phyloP scores from a whole-genome alignment of 2,888 invertebrate species.

The Poecilobothrus nobilitatus region DNA sequence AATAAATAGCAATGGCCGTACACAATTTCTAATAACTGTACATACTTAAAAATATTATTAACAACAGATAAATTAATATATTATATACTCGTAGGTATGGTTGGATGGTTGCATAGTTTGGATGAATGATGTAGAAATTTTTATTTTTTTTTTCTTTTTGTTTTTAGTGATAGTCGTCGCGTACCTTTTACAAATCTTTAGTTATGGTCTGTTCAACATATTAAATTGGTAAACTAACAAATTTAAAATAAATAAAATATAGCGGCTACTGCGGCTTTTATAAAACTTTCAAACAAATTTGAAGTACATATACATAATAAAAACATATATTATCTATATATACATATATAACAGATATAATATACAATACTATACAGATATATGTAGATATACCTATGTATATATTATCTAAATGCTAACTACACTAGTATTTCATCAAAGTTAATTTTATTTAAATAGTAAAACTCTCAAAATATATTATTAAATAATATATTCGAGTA shows the following conservation, averaged over 20 bases:
- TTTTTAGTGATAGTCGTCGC: neutral
- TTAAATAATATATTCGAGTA: too few relatives aligned
- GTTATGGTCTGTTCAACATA: slow-evolving; percentile 4
- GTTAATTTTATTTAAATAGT: neutral
- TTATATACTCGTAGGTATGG: too few relatives aligned
- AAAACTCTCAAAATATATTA: neutral
- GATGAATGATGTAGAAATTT: too few relatives aligned
- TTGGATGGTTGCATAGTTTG: too few relatives aligned
- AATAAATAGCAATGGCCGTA: too few relatives aligned
- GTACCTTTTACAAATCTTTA: slow-evolving; percentile 9
- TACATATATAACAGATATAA: too few relatives aligned
- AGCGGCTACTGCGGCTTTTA: slow-evolving; percentile 24
- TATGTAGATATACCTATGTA: neutral
- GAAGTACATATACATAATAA: slow-evolving; percentile 11
- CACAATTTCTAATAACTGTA: too few relatives aligned
- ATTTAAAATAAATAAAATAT: slow-evolving; percentile 26
- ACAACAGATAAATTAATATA: too few relatives aligned
- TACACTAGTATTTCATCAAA: too few relatives aligned
- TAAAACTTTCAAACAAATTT: slow-evolving; percentile 23
- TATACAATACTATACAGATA: too few relatives aligned
- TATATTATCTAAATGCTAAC: neutral
- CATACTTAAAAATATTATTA: too few relatives aligned
- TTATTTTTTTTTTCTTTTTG: too few relatives aligned
- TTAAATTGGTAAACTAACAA: slow-evolving; percentile 23
- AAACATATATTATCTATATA: slow-evolving; percentile 8